Evolutionary conservation across 2,113 vertebrate genomes (phyloP).

Genomic region (Pelecanoides urinatrix): DNA sequence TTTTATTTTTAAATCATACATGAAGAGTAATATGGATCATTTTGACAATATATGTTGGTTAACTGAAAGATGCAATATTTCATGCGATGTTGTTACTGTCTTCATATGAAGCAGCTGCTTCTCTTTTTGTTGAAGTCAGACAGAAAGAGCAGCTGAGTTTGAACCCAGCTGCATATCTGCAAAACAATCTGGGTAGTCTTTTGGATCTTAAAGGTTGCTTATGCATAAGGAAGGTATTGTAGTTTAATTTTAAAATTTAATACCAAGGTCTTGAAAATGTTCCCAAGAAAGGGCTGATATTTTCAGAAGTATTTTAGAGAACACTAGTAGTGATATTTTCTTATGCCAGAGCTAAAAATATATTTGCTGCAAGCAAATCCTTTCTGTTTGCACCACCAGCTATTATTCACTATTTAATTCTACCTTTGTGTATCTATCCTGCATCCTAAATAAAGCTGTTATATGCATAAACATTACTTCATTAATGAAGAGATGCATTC

Average conservation of each 20-base stretch:
- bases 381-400: not conserved
- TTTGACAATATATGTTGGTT: not conserved
- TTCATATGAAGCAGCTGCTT: not conserved
- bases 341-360: not conserved
- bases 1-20: not conserved
- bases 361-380: not conserved
- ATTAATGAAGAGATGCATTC: not conserved
- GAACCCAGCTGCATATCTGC: not conserved
- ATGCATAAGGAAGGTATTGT: not conserved
- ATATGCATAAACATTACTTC: not conserved
- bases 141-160: slow-evolving; percentile 9
- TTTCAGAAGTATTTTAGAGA: slow-evolving; percentile 2
- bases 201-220: slow-evolving; percentile 6
- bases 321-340: not conserved
- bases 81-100: not conserved
- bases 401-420: not conserved
- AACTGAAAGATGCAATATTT: not conserved
- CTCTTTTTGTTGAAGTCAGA: not conserved
- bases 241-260: slow-evolving; percentile 22
- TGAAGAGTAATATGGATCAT: not conserved
- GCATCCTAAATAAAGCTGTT: not conserved
- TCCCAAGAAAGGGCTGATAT: slow-evolving; percentile 9
- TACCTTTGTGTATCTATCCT: not conserved
- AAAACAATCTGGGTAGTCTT: not conserved
- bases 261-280: not conserved